Base-by-base conservation (phyloP, 2,113 vertebrate species). In the Alaudala cheleensis region DNA sequence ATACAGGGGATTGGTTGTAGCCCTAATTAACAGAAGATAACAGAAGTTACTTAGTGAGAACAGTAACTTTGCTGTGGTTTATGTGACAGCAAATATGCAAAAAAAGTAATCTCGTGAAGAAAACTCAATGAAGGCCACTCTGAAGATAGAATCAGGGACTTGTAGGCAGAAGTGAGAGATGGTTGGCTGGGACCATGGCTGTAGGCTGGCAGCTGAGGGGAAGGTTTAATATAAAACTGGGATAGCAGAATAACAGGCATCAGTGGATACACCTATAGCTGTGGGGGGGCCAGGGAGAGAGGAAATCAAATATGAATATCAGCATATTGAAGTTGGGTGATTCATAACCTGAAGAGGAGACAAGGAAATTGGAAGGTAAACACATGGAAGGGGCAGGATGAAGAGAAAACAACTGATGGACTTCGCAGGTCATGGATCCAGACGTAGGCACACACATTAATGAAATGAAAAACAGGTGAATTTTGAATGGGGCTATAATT, bases 391-490 rank as follows among this genome's bases (percentile, higher is more conserved):
- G 29, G 28, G 26, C 62, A 85, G 51, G 49, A 22, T 29, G 22
- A 93, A 81, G 64, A 82, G 29, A 33, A 34, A 72, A 69, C 70
- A 53, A 6, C 16, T 25, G 47, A 53, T 47, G 45, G 72, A 42
- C 72, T 56, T 42, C 25, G 19, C 56, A 66, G 53, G 54, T 91
- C 64, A 25, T 42, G 37, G 54, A 83, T 86, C 23, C 67, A 82
- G 71, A 64, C 0, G 0, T 33, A 81, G 64, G 18, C 86, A 45
- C 21, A 29, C 11, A 11, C 21, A 44, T 90, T 69, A 93, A 81
- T 82, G 33, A 88, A 94, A 82, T 89, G 22, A 87, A 66, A 96
- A 96, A 16, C 89, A 90, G 81, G 77, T 87, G 87, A 84, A 80
- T 86, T 82, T 91, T 65, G 56, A 92, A 60, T 31, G 51, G 47